Conservation (phyloP, 2,113 vertebrate species). For the Plestiodon gilberti region DNA sequence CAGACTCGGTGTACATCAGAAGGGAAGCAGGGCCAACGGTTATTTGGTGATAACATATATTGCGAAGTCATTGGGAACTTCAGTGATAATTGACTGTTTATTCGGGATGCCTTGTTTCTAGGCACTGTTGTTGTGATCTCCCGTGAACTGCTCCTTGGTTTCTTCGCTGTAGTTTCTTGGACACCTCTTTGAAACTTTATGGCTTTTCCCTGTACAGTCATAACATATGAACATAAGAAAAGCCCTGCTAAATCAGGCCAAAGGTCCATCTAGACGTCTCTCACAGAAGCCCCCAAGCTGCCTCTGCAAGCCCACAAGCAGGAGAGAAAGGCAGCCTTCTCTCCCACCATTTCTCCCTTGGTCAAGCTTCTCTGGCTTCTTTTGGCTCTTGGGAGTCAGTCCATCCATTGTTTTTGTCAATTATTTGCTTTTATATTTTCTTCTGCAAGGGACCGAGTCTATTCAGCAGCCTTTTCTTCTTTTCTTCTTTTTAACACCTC, state of each 20-base stretch:
- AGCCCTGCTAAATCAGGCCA: too few relatives aligned
- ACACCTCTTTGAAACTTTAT: neutral
- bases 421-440: neutral
- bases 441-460: neutral
- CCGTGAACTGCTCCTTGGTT: neutral
- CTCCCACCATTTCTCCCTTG: too few relatives aligned
- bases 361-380: neutral
- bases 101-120: fast-evolving
- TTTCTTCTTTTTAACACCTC: neutral
- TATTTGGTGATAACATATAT: slow-evolving; percentile 11
- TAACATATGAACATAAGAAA: neutral
- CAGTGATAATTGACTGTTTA: neutral
- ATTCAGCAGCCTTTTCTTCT: neutral
- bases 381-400: neutral
- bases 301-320: too few relatives aligned
- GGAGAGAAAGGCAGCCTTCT: too few relatives aligned
- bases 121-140: neutral
- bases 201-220: neutral
- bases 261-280: too few relatives aligned
- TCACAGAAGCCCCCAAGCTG: too few relatives aligned
- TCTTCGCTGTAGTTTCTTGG: neutral
- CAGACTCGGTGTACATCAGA: neutral
- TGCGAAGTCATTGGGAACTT: neutral
- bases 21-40: neutral
- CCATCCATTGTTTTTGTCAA: neutral